Evolutionary conservation across 2,888 invertebrate genomes (phyloP), one percentile per base, ranked within the genome.

Genomic region (Andrena praecox): DNA sequence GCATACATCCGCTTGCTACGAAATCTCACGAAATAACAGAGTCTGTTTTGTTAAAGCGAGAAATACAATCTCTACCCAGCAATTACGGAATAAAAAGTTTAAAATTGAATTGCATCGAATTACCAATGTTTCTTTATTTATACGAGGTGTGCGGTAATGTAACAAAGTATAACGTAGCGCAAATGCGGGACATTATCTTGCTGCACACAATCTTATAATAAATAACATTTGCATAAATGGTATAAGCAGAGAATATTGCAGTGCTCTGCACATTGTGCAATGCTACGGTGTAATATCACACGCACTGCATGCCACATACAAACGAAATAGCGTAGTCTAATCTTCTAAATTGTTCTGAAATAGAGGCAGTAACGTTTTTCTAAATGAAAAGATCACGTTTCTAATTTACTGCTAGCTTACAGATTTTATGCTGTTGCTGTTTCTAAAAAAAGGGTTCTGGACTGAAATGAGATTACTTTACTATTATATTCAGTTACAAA

Each of bases 201-300:
- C 24, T 60, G 8, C 16, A 16, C 27, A 27, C 16, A 29, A 29
- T 60, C 27, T 60, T 60, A 60, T 29, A 60, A 29, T 60, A 60
- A 60, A 60, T 60, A 29, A 60, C 29, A 60, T 29, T 60, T 60
- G 16, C 60, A 60, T 60, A 29, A 27, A 29, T 60, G 16, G 60
- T 29, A 60, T 12, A 27, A 60, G 16, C 60, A 60, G 12, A 29
- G 56, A 56, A 56, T 20, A 56, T 20, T 56, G 24, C 24, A 10
- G 24, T 56, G 24, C 24, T 10, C 24, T 56, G 10, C 1, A 56
- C 24, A 24, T 10, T 12, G 7, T 56, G 10, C 27, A 24, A 56
- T 56, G 56, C 56, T 27, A 10, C 56, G 20, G 56, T 20, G 56
- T 27, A 56, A 56, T 56, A 56, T 27, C 24, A 56, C 24, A 56